Base-by-base conservation (phyloP, 64 coral and sea anemone genomes). In the Pocillopora damicornis region DNA sequence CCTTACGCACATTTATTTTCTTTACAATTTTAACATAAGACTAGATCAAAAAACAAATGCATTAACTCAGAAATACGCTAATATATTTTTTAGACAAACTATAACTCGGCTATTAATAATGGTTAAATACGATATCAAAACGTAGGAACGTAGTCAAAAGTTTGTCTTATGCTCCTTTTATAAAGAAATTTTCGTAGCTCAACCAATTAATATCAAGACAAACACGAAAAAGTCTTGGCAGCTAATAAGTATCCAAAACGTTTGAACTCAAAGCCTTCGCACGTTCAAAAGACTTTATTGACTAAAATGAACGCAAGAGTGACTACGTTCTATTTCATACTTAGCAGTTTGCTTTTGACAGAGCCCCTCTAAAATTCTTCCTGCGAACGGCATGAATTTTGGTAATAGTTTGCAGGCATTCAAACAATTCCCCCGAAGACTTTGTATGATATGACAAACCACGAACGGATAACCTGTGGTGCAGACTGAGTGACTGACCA, bases 401-500 rank as follows among this genome's bases (percentile, higher is more conserved):
- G 20, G 75, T 56, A 38, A 77, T 42, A 57, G 34, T 57, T 77
- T 36, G 75, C 11, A 77, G 15, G 17, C 37, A 45, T 77, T 56
- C 37, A 77, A 56, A 56, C 75, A 56, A 20, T 57, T 22, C 42
- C 38, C 9, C 42, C 17, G 1, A 57, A 17, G 15, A 56, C 36
- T 57, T 57, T 13, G 22, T 15, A 22, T 57, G 37, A 56, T 18
- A 58, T 10, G 67, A 23, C 11, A 71, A 71, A n/a, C 67, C 67
- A 71, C 74, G 74, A 38, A 75, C 74, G 37, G 23, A 75, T 75
- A 75, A 37, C 36, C 72, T 35, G 75, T 56, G 75, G 38, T 37
- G 16, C 37, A 42, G 42, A 23, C 67, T 20, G 20, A 71, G 67
- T 11, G 15, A 76, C 34, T 18, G 75, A 77, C 18, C 37, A 18